These are phyloP conservation scores for Gymnocheta viridis DNA, from an alignment of 2,888 invertebrate genomes.

Conservation along the genomic window DNA sequence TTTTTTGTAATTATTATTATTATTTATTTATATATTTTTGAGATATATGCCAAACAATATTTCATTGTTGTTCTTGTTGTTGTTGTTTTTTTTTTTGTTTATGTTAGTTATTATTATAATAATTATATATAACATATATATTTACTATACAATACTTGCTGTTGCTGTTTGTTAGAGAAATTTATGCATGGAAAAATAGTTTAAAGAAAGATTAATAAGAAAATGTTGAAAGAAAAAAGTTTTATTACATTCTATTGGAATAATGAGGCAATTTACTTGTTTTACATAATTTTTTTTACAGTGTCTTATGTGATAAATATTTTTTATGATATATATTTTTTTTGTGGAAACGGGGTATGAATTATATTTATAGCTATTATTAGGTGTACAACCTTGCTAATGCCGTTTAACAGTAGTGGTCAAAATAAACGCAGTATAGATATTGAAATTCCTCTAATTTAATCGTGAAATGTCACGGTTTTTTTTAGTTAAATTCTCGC, in stretches of 20 bases:
- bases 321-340: slow-evolving; percentile 42
- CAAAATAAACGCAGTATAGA: neutral
- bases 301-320: neutral
- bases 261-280: slow-evolving; percentile 42
- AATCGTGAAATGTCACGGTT: no score
- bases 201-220: slow-evolving; percentile 1
- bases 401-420: neutral
- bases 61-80: slow-evolving; percentile 21
- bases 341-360: slow-evolving; percentile 10
- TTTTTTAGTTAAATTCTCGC: no score
- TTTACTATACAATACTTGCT: slow-evolving; percentile 62
- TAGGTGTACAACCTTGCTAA: neutral
- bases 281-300: slow-evolving; percentile 47
- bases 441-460: no score
- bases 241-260: slow-evolving; percentile 19
- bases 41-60: slow-evolving; percentile 66
- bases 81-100: slow-evolving; percentile 12
- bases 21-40: slow-evolving; percentile 41
- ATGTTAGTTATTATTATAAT: slow-evolving; percentile 51
- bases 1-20: slow-evolving; percentile 36
- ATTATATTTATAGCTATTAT: slow-evolving; percentile 54
- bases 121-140: slow-evolving; percentile 56
- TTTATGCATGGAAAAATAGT: slow-evolving; percentile 15
- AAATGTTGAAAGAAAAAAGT: neutral
- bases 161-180: slow-evolving; percentile 6